Evolutionary conservation across 2,113 vertebrate species (phyloP).

Genomic region (Xiphophorus hellerii): DNA sequence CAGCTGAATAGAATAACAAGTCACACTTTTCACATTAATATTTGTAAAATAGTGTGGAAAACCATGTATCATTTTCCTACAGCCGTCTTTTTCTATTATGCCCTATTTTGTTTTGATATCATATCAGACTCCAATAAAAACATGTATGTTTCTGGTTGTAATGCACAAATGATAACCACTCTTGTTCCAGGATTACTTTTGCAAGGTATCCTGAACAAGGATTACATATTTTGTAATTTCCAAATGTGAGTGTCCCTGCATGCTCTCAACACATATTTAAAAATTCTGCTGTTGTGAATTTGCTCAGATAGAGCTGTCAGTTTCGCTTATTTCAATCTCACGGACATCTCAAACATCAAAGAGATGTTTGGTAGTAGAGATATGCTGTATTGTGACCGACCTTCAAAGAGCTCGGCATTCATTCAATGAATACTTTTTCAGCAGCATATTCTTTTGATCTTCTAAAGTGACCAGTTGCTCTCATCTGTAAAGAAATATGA

Average conservation of each 20-base stretch:
- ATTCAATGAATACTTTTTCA: conserved; percentile 60
- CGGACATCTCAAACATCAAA: conserved; percentile 71
- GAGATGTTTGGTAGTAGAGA: conserved; percentile 71
- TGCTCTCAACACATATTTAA: neutral
- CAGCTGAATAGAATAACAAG: no score
- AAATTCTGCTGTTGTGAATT: neutral
- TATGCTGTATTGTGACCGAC: conserved; percentile 63
- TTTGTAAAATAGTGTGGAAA: no score
- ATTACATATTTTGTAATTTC: neutral
- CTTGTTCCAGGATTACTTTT: no score
- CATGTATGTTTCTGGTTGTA: no score
- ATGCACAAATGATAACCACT: no score
- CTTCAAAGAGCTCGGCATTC: conserved; percentile 77
- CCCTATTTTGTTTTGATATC: no score
- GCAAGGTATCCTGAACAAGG: no score
- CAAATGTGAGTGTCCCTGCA: neutral
- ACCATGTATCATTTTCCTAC: no score
- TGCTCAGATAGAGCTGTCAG: conserved; percentile 10
- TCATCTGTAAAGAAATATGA: conserved; percentile 62
- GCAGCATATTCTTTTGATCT: conserved; percentile 62
- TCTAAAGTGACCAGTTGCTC: conserved; percentile 72
- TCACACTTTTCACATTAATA: no score
- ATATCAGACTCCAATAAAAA: no score
- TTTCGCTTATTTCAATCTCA: conserved; percentile 45
- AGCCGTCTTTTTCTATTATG: no score